Conservation (phyloP, 2,888 invertebrate genomes). For the Lasius platythorax region DNA sequence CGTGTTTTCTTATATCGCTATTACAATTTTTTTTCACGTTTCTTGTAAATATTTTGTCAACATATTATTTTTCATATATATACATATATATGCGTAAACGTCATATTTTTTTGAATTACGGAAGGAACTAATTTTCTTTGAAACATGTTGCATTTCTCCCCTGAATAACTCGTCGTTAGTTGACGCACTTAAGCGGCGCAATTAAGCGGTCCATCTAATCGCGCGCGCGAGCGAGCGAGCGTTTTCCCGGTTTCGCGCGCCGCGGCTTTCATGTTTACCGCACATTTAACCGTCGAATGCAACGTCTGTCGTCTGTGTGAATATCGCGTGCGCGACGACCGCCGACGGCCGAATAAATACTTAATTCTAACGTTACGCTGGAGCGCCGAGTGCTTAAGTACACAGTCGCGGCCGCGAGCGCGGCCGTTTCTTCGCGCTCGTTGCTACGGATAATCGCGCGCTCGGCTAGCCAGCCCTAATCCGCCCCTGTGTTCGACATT, state of each 20-base stretch:
- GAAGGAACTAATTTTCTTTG: neutral
- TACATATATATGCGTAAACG: neutral
- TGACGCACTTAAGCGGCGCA: slow-evolving; percentile 24
- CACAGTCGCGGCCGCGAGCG: slow-evolving; percentile 43
- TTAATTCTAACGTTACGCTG: slow-evolving; percentile 42
- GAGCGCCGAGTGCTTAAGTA: slow-evolving; percentile 32
- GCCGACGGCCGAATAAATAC: slow-evolving; percentile 42
- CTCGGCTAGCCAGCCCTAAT: slow-evolving; percentile 59
- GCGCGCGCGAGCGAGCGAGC: neutral
- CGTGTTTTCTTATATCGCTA: neutral
- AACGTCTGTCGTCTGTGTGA: slow-evolving; percentile 28
- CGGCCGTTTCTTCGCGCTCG: slow-evolving; percentile 57
- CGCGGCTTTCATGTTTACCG: slow-evolving; percentile 51
- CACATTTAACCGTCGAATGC: slow-evolving; percentile 53
- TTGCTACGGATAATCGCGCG: slow-evolving; percentile 66
- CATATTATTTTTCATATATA: neutral
- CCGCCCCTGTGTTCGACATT: slow-evolving; percentile 67
- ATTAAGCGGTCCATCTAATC: slow-evolving; percentile 30
- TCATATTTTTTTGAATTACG: neutral
- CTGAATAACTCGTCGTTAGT: slow-evolving; percentile 8
- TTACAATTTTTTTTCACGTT: neutral
- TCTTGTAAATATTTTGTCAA: neutral
- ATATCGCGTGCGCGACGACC: slow-evolving; percentile 42
- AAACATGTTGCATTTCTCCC: neutral
- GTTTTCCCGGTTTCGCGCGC: slow-evolving; percentile 22